Base-by-base conservation (phyloP, 2,113 vertebrate species). In the Macrotus californicus region DNA sequence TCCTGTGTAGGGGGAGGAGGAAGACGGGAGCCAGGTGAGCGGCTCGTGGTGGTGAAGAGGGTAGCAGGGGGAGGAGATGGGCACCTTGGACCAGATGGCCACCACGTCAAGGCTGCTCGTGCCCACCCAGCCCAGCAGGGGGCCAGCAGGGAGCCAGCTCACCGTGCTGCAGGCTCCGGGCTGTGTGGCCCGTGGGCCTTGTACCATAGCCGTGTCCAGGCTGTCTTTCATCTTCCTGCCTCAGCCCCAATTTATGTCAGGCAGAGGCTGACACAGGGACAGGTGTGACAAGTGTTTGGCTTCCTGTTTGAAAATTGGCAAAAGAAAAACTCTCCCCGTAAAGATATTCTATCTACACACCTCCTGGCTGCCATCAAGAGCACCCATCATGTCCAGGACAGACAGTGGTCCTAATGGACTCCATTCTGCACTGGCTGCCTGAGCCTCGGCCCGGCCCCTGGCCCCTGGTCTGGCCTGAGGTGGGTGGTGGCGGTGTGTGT, bases 221-320 rank as follows among this genome's bases (percentile, higher is more conserved):
- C 76, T 89, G 39, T 87, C 96, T 94, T 79, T 96, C 50, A 39
- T 93, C 97, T 87, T 70, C 29, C 56, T 34, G 88, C 6, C 18
- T 95, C 59, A 0, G 81, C 87, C 95, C 90, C 96, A 87, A 21
- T 97, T 93, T 97, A 75, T 97, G 97, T 96, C 97, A 97, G 95
- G 2, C 69, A 94, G 95, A 83, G 93, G 96, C 75, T 97, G 97
- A 96, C 75, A 80, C 18, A 26, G 79, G 12, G 14, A 94, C 41
- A 88, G 92, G 67, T 94, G 64, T 97, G 98, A 96, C 98, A 97
- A 91, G 94, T 26, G 0, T 67, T 94, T 96, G 41, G 95, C 94
- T 95, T 97, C 85, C 95, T 18, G 0, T 90, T 97, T 3, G 14
- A 97, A 96, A 92, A 96, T 70, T 92, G 73, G 87, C 96, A 93